Evolutionary conservation across 2,797 vertebrate species (phyloP), one percentile per base, ranked within the genome.

Genomic region (Urophycis tenuis): DNA sequence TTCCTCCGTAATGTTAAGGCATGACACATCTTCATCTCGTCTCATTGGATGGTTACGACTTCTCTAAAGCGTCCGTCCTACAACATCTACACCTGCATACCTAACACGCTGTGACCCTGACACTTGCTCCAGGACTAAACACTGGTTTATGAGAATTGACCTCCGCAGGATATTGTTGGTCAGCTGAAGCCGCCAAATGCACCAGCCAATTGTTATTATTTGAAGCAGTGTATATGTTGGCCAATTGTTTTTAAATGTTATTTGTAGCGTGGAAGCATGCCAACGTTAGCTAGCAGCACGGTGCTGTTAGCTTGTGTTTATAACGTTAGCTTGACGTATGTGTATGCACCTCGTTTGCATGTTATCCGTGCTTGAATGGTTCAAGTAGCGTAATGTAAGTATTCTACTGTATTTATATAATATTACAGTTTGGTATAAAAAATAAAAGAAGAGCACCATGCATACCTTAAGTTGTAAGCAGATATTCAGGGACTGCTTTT

Each of bases 401-500:
- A 22, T n/a, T 10, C 6, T 25, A n/a, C 9, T 60, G 6, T 25
- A 25, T 8, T 3, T n/a, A 5, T 60, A n/a, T 25, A 22, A 17
- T 60, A n/a, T 60, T 2, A 30, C 1, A 30, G n/a, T 36, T 29
- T 32, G 30, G 15, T 3, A 32, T n/a, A n/a, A n/a, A n/a, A n/a
- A n/a, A n/a, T n/a, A n/a, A n/a, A n/a, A n/a, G n/a, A 29, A 32
- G 14, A 74, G 29, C 29, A 15, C 14, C 19, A 17, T 35, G 4
- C 75, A 36, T 30, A 81, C 83, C 83, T 82, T 41, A 12, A 41
- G 39, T 41, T 64, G 3, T 41, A 15, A 30, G 25, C 11, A 33
- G 35, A 10, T 22, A 19, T 30, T 3, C 72, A 14, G 33, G 35
- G 34, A 22, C 25, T 64, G 49, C 53, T 74, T 79, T 81, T 67